These are phyloP conservation scores for Seladonia tumulorum DNA, from an alignment of 2,888 invertebrate species.

Conservation along the genomic window DNA sequence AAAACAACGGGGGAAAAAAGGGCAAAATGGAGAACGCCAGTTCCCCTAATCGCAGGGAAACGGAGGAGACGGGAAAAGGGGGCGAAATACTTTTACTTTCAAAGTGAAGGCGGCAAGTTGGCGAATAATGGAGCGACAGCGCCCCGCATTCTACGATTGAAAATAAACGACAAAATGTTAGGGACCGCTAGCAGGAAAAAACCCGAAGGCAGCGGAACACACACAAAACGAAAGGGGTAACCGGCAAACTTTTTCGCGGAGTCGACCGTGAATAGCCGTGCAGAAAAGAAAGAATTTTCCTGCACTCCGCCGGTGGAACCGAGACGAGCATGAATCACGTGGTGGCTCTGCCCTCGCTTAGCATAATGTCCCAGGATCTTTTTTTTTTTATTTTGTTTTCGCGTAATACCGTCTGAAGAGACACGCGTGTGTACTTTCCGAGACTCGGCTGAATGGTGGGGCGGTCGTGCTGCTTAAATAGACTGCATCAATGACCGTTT, in stretches of 20 bases:
- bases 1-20: not conserved
- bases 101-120: constrained; percentile 13
- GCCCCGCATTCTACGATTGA: not conserved
- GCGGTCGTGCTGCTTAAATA: constrained; percentile 76
- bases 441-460: constrained; percentile 61
- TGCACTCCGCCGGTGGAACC: not conserved
- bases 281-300: constrained; percentile 9
- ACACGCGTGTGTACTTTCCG: constrained; percentile 14
- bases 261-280: not conserved
- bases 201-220: not conserved
- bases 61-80: not conserved
- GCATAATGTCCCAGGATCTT: not conserved
- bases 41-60: not conserved
- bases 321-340: constrained; percentile 24
- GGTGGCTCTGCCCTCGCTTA: not conserved
- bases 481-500: constrained; percentile 74
- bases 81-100: constrained; percentile 42
- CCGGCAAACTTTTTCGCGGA: not conserved
- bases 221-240: not conserved
- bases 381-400: constrained; percentile 35
- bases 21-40: not conserved
- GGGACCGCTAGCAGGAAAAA: not conserved
- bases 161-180: not conserved
- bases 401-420: constrained; percentile 44
- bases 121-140: not conserved